Evolutionary conservation across 1,140 invertebrate genomes (phyloP), one percentile per base, ranked within the genome.

Genomic region (Atta cephalotes): DNA sequence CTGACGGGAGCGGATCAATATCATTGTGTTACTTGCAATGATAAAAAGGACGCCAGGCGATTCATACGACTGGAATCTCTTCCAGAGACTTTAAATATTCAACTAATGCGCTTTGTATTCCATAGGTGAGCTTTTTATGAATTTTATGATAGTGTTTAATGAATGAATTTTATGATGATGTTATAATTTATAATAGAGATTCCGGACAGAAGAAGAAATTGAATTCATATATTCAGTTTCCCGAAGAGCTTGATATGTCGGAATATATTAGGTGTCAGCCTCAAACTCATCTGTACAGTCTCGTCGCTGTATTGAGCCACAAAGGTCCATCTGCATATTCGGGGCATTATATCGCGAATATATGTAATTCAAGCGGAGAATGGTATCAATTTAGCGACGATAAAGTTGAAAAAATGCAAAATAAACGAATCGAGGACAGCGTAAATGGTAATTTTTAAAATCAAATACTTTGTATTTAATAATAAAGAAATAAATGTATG

Each of bases 351-450:
- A 96, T 97, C 88, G 96, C 96, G 88, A 95, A 94, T 92, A 95
- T 95, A 90, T 93, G 97, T 90, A 95, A 95, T 85, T 94, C 94
- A 21, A 92, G 94, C 10, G 96, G 95, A 6, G 95, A 95, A 76
- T 97, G 97, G 97, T 97, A 96, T 90, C 96, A 96, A 88, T 97
- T 97, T 89, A 97, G 97, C 93, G 97, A 97, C 92, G 97, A 97
- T 92, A 95, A 95, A 90, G 96, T 97, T 35, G 96, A 97, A 77
- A 96, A 96, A 92, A 96, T 97, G 91, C 93, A 92, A 35, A 92
- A 92, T 31, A 93, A 93, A 78, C 82, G 92, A 94, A 96, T 93
- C 94, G 96, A 87, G 94, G 95, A 92, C 95, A 95, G 96, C 10
- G 91, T 94, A 25, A 94, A 93, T 86, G 94, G 95, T 95, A 91